Evolutionary conservation across 1,140 invertebrate genomes (phyloP).

Genomic region (Drosophila setifemur): DNA sequence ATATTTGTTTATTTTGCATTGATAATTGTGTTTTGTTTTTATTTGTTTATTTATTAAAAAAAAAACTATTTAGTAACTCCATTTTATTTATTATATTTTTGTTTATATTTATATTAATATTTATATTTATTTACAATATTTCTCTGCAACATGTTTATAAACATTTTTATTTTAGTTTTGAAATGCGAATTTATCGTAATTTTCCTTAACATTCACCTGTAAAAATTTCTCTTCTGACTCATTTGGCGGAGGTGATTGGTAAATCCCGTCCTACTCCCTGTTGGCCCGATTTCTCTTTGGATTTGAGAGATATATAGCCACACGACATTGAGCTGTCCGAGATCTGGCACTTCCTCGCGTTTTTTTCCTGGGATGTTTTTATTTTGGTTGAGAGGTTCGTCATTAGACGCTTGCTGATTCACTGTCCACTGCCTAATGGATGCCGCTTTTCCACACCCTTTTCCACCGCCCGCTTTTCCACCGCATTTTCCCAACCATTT

Average conservation of each 20-base stretch:
- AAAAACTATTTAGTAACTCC: too few species aligned
- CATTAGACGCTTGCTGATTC: slow-evolving; percentile 42
- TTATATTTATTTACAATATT: too few species aligned
- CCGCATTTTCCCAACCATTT: not conserved
- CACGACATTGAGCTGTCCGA: slow-evolving; percentile 60
- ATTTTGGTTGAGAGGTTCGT: slow-evolving; percentile 53
- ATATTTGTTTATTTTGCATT: slow-evolving; percentile 5
- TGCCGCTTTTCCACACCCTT: not conserved
- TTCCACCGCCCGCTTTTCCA: not conserved
- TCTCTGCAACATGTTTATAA: too few species aligned
- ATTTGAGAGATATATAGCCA: not conserved
- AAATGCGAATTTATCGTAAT: too few species aligned
- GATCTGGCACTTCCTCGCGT: slow-evolving; percentile 5
- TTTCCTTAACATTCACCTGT: too few species aligned
- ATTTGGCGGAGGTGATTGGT: not conserved
- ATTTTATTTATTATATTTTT: too few species aligned
- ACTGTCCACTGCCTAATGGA: slow-evolving; percentile 49
- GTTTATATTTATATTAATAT: too few species aligned
- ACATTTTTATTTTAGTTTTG: too few species aligned
- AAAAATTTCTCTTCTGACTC: not conserved
- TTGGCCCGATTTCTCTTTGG: slow-evolving; percentile 21
- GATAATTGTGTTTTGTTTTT: slow-evolving; percentile 2
- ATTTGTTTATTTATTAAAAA: too few species aligned
- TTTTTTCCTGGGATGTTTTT: slow-evolving; percentile 29
- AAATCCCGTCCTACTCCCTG: not conserved